phyloP scores from a whole-genome alignment of 2,797 vertebrate species.

The Pangasius sanitwongsei region DNA sequence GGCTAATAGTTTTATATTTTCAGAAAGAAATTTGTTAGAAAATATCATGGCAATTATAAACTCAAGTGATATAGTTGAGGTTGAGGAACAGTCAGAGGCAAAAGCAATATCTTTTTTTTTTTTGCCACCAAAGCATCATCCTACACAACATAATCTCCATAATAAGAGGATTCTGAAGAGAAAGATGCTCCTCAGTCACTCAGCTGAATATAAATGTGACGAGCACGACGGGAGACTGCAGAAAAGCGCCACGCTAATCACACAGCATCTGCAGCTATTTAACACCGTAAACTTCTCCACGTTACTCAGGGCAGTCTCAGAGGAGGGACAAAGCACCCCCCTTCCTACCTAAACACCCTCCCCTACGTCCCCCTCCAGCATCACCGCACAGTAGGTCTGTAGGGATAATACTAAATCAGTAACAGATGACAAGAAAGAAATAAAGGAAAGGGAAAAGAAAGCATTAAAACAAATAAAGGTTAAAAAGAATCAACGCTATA shows the following conservation, averaged over 20 bases:
- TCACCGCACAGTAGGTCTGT: not conserved
- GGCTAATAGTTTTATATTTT: not conserved
- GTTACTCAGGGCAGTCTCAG: not conserved
- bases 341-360: not conserved
- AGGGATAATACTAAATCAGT: slow-evolving; percentile 15
- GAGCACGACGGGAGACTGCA: not conserved
- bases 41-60: not conserved
- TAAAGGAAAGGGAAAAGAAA: not conserved
- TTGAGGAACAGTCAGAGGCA: not conserved
- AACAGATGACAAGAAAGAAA: slow-evolving; percentile 13
- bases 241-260: not conserved
- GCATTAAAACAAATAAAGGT: slow-evolving; percentile 2
- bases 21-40: not conserved
- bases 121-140: not conserved
- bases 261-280: slow-evolving; percentile 23
- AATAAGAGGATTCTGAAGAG: not conserved
- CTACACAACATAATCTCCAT: slow-evolving; percentile 1
- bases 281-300: not conserved
- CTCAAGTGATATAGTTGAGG: not conserved
- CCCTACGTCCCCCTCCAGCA: not conserved
- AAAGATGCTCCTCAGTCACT: not conserved
- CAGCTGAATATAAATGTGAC: slow-evolving; percentile 20
- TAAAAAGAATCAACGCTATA: not conserved
- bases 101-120: not conserved
- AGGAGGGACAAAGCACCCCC: not conserved